phyloP scores from a whole-genome alignment of 1,140 invertebrate species.

The Littorina saxatilis region DNA sequence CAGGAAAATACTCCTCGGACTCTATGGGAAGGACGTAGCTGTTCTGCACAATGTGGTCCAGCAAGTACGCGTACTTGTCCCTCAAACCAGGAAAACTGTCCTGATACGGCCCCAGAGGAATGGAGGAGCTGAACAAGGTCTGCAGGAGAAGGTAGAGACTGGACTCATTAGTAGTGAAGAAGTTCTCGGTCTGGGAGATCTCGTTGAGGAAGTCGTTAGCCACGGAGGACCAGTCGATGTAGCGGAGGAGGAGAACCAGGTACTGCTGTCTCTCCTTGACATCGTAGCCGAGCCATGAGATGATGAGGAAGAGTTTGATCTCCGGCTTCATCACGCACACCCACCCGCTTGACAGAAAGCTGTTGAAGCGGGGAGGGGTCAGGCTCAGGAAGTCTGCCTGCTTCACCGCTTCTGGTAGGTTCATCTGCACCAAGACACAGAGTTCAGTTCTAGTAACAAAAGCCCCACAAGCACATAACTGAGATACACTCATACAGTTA shows the following conservation, averaged over 20 bases:
- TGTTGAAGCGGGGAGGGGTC: slow-evolving; percentile 67
- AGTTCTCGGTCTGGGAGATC: slow-evolving; percentile 69
- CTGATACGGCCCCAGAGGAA: slow-evolving; percentile 78
- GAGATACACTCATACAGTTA: too few relatives aligned
- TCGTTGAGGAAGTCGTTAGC: slow-evolving; percentile 67
- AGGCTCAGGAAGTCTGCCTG: slow-evolving; percentile 76
- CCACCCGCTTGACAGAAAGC: slow-evolving; percentile 66
- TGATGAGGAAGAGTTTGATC: slow-evolving; percentile 68
- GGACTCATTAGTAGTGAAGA: slow-evolving; percentile 69
- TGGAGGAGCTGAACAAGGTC: slow-evolving; percentile 78
- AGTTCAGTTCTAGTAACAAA: too few relatives aligned
- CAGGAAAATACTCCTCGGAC: slow-evolving; percentile 54
- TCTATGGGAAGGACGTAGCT: slow-evolving; percentile 24
- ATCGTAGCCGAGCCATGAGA: slow-evolving; percentile 67
- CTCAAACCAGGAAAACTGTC: slow-evolving; percentile 77
- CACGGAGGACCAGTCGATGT: slow-evolving; percentile 67
- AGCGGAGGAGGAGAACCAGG: slow-evolving; percentile 59
- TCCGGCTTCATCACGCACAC: slow-evolving; percentile 65
- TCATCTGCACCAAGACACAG: slow-evolving; percentile 64
- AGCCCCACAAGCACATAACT: too few relatives aligned
- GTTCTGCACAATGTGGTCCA: slow-evolving; percentile 57
- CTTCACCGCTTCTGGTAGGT: slow-evolving; percentile 77
- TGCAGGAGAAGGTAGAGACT: slow-evolving; percentile 79
- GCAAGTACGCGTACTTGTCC: slow-evolving; percentile 73
- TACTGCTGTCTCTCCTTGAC: slow-evolving; percentile 62